Evolutionary conservation across 2,113 vertebrate genomes (phyloP).

Genomic region (Myocastor coypus): DNA sequence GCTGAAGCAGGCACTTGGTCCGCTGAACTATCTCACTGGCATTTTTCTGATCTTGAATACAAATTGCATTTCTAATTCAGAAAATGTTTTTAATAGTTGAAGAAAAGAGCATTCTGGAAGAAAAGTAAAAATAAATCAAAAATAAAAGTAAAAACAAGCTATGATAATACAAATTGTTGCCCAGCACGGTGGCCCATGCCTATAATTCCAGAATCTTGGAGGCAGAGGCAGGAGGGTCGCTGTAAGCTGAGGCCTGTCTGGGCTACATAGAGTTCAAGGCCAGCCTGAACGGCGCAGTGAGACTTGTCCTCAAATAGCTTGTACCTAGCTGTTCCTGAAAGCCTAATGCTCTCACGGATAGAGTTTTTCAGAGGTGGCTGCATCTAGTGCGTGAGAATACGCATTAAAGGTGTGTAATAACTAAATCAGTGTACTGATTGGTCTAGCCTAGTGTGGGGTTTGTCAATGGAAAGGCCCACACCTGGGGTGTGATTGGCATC

Average conservation of each 20-base stretch:
- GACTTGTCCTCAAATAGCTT: not conserved
- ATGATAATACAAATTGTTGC: not conserved
- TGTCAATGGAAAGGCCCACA: not conserved
- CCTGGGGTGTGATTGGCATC: not conserved
- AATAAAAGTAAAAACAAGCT: not conserved
- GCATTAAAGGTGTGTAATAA: not conserved
- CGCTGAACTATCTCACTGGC: too few relatives aligned
- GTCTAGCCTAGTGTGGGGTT: not conserved
- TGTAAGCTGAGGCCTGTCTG: not conserved
- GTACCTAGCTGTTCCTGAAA: not conserved
- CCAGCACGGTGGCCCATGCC: too few relatives aligned
- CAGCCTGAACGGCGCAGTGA: not conserved
- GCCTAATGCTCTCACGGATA: not conserved
- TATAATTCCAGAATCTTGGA: not conserved
- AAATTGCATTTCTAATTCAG: not conserved
- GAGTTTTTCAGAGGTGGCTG: not conserved
- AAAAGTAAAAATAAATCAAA: not conserved
- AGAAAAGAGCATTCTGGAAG: not conserved
- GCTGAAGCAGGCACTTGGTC: too few relatives aligned
- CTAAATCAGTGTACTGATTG: not conserved
- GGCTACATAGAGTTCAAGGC: not conserved
- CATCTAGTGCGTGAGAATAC: not conserved
- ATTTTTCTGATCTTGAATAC: constrained; percentile 10
- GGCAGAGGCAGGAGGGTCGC: too few relatives aligned
- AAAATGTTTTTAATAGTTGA: not conserved